These are phyloP conservation scores for Crocallis elinguaria DNA, from an alignment of 2,888 invertebrate genomes.

Conservation along the genomic window DNA sequence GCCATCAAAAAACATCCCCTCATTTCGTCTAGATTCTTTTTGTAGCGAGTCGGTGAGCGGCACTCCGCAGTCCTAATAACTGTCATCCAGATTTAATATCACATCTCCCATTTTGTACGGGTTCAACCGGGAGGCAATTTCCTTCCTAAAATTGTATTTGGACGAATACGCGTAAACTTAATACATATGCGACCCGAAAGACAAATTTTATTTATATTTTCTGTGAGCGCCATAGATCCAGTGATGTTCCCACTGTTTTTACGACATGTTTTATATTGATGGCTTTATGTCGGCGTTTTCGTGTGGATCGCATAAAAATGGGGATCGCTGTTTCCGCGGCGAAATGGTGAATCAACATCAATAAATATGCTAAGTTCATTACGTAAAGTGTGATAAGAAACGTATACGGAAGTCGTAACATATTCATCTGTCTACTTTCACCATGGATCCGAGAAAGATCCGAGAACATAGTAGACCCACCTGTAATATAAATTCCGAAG, in stretches of 20 bases:
- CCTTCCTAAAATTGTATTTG: constrained; percentile 81
- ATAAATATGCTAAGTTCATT: constrained; percentile 32
- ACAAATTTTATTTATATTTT: constrained; percentile 78
- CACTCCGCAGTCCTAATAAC: constrained; percentile 75
- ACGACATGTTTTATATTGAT: constrained; percentile 67
- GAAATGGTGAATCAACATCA: constrained; percentile 31
- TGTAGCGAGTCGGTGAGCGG: constrained; percentile 54
- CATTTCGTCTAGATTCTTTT: constrained; percentile 63
- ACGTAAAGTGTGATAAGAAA: constrained; percentile 30
- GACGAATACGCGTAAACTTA: constrained; percentile 77
- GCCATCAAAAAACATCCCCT: constrained; percentile 60
- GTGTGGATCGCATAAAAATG: constrained; percentile 26
- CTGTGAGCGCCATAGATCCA: constrained; percentile 49
- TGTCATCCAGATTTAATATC: constrained; percentile 83
- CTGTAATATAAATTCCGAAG: constrained; percentile 16
- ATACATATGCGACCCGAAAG: constrained; percentile 75
- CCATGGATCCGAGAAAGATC: no score
- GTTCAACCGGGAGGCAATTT: constrained; percentile 75
- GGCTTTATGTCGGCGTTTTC: constrained; percentile 43
- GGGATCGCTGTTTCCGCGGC: constrained; percentile 19
- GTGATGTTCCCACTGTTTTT: constrained; percentile 55
- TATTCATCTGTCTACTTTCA: constrained; percentile 28
- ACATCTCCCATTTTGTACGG: constrained; percentile 77
- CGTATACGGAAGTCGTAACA: constrained; percentile 28
- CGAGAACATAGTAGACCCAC: constrained; percentile 5